These are phyloP conservation scores for Drosophila buzzatii DNA, from an alignment of 2,888 invertebrate species.

Conservation along the genomic window DNA sequence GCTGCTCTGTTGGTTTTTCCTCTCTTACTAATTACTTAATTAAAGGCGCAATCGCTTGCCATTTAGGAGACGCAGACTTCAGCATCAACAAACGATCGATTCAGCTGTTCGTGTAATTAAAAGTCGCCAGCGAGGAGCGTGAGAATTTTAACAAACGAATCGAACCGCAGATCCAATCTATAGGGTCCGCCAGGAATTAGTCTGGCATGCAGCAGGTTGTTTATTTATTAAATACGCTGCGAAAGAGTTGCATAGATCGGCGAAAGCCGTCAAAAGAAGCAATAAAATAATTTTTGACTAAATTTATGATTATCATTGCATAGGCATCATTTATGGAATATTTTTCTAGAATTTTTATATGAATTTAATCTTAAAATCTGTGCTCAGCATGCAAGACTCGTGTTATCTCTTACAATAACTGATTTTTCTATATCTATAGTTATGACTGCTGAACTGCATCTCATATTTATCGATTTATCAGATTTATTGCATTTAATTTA, in stretches of 20 bases:
- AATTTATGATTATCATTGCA: background rate
- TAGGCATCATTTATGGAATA: background rate
- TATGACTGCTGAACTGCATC: no score
- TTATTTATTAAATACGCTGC: constrained; percentile 33
- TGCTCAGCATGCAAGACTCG: background rate
- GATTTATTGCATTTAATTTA: background rate
- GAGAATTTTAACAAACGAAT: constrained; percentile 72
- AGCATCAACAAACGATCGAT: constrained; percentile 38
- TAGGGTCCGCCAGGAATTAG: constrained; percentile 33
- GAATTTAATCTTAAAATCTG: no score
- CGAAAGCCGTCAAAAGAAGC: no score
- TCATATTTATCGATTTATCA: background rate
- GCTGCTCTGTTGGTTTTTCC: constrained; percentile 3
- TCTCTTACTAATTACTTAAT: constrained; percentile 80
- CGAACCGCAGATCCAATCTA: constrained; percentile 13
- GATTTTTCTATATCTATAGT: background rate
- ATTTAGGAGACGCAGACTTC: constrained; percentile 27
- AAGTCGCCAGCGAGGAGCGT: constrained; percentile 75
- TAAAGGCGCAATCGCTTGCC: constrained; percentile 59
- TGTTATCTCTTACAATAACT: background rate
- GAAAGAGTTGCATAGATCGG: background rate
- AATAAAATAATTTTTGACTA: background rate
- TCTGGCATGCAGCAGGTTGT: constrained; percentile 23
- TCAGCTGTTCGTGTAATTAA: constrained; percentile 63
- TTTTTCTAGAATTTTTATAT: no score